These are phyloP conservation scores for Asarcornis scutulata DNA, from an alignment of 2,113 vertebrate species.

Conservation along the genomic window DNA sequence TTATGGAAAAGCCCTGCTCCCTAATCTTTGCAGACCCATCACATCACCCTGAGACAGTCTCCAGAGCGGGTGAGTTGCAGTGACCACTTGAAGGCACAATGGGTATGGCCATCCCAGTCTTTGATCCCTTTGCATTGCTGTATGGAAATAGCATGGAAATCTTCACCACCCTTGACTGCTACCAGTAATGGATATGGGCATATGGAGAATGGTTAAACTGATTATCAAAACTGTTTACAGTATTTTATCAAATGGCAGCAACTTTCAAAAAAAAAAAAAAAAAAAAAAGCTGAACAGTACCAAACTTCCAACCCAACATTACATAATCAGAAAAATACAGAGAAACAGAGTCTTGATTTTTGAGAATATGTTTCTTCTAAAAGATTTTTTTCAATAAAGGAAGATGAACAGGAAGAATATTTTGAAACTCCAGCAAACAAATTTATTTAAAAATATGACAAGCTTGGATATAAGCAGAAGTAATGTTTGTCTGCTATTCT, in stretches of 20 bases:
- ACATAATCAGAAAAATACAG: not conserved
- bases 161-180: not conserved
- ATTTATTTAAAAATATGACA: not conserved
- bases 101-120: fast-evolving
- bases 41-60: fast-evolving
- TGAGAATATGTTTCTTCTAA: not conserved
- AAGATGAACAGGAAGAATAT: not conserved
- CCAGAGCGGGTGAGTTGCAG: not conserved
- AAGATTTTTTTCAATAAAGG: not conserved
- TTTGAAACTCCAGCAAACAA: not conserved
- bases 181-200: not conserved
- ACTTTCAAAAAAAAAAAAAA: not conserved
- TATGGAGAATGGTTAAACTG: not conserved
- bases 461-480: not conserved
- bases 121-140: not conserved
- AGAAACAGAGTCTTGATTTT: not conserved
- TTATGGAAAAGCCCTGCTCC: not conserved
- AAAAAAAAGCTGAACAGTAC: not conserved
- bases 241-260: not conserved
- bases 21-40: not conserved
- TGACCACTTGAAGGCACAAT: not conserved
- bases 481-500: not conserved
- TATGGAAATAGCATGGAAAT: not conserved
- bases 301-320: not conserved
- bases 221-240: not conserved